Evolutionary conservation across 1,140 invertebrate species (phyloP).

Genomic region (Hyles vespertilio): DNA sequence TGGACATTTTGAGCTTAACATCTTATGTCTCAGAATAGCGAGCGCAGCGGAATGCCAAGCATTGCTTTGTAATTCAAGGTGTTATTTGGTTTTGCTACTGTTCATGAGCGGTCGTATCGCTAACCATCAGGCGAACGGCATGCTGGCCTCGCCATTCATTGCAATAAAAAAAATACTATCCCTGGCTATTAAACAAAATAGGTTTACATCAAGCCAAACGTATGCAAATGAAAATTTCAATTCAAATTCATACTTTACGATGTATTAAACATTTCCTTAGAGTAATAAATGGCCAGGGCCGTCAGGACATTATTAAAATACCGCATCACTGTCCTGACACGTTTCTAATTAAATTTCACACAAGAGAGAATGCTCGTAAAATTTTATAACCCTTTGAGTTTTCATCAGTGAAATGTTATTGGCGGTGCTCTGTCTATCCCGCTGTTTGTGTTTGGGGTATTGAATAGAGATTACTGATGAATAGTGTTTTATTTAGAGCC

Average conservation of each 20-base stretch:
- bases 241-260: constrained; percentile 33
- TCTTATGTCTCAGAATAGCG: too few relatives aligned
- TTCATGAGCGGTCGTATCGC: too few relatives aligned
- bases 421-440: constrained; percentile 2
- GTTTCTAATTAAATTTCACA: constrained; percentile 60
- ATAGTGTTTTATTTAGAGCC: too few relatives aligned
- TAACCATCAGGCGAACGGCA: too few relatives aligned
- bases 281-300: constrained; percentile 43
- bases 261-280: constrained; percentile 27
- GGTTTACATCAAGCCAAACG: not conserved
- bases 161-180: too few relatives aligned
- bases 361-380: constrained; percentile 47
- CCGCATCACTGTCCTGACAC: constrained; percentile 48
- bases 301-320: constrained; percentile 52
- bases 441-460: not conserved
- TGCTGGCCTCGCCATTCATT: too few relatives aligned
- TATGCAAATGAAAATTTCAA: constrained; percentile 38
- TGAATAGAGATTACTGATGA: too few relatives aligned
- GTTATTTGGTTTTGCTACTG: too few relatives aligned
- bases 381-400: constrained; percentile 53
- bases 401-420: constrained; percentile 37
- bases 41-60: too few relatives aligned
- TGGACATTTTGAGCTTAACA: too few relatives aligned
- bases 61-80: too few relatives aligned
- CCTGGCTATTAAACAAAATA: too few relatives aligned